phyloP scores from a whole-genome alignment of 2,888 invertebrate species.

The Sepiola atlantica region DNA sequence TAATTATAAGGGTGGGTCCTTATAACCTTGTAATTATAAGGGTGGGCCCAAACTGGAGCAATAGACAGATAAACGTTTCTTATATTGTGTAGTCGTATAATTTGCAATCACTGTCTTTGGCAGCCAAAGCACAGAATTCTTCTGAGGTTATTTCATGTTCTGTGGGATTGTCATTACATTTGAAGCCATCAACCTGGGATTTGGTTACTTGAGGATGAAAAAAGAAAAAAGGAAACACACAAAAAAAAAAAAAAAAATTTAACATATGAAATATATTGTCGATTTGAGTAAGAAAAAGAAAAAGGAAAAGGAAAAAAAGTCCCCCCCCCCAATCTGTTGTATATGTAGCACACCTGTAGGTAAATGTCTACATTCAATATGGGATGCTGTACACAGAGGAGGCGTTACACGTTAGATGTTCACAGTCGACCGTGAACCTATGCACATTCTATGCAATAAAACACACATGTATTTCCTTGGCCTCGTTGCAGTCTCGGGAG shows the following conservation, averaged over 20 bases:
- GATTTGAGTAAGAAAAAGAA: background rate
- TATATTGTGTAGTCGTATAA: too few relatives aligned
- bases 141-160: background rate
- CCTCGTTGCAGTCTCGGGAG: too few relatives aligned
- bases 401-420: background rate
- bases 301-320: background rate
- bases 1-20: too few relatives aligned
- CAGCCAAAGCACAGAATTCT: background rate
- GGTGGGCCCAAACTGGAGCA: too few relatives aligned
- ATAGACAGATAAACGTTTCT: too few relatives aligned
- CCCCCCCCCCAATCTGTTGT: background rate
- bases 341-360: background rate
- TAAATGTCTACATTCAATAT: background rate
- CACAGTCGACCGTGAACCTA: background rate
- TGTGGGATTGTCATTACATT: background rate
- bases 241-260: background rate
- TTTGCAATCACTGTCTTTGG: background rate
- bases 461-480: too few relatives aligned
- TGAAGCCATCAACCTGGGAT: background rate
- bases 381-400: background rate
- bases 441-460: background rate
- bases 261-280: background rate
- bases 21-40: too few relatives aligned
- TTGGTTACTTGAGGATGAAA: background rate
- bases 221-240: background rate